Evolutionary conservation across 2,113 vertebrate species (phyloP), one percentile per base, ranked within the genome.

Genomic region (Vireo altiloquus): DNA sequence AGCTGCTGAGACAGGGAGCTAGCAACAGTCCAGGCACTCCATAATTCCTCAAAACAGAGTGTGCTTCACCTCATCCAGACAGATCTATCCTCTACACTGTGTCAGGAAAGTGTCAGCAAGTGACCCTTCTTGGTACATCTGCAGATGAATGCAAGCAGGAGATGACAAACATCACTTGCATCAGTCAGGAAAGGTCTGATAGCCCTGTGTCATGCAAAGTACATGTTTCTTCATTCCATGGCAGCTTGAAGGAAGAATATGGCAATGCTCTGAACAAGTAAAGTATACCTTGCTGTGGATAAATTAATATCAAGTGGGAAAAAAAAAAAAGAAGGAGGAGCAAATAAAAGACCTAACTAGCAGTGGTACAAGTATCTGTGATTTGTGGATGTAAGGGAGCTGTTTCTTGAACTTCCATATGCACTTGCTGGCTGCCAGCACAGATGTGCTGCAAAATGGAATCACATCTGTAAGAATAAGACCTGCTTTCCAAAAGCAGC

Each of bases 221-320:
- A 11, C 1, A 0, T 50, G 4, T 2, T 47, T 39, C 50, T 42
- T 83, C 63, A 33, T n/a, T 47, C 18, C 39, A 28, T 1, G 3
- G 35, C 14, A 42, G 16, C 35, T 69, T 59, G 39, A 59, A 68
- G 27, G 59, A 83, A 63, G 7, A 78, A 24, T 17, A 70, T 39
- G 9, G 8, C 10, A 64, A n/a, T 61, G 18, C 9, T 69, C 15
- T 85, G 31, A 44, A 13, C 2, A 57, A 72, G 90, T 53, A 27
- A 85, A 80, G 10, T 46, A 27, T 10, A 30, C 3, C 8, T 82
- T 61, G 18, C 11, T 60, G 12, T 50, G 19, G 21, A 52, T 37
- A 82, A 84, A 13, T 42, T 1, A 76, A 35, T 42, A 77, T 2
- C 4, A 87, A 72, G 46, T 16, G 3, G 23, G 7, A 30, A 27